phyloP scores from a whole-genome alignment of 2,888 invertebrate genomes.

The Hirtodrosophila duncani region DNA sequence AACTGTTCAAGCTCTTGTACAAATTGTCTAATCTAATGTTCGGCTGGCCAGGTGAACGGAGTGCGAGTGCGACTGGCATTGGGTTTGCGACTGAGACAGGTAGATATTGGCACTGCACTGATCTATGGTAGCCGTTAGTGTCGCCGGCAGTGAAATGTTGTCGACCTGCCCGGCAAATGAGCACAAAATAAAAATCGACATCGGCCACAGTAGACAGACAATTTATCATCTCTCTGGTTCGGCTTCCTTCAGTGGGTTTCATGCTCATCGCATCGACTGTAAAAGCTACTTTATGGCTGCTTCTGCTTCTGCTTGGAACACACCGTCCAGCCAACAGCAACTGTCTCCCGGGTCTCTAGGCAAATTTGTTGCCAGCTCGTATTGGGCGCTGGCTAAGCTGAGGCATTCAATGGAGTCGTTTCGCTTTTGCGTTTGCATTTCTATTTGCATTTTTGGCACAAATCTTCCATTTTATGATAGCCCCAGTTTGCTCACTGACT shows the following conservation, averaged over 20 bases:
- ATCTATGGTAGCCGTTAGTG: conserved; percentile 56
- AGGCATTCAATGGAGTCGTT: no score
- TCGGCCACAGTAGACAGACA: conserved; percentile 60
- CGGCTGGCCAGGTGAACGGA: neutral
- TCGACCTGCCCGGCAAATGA: conserved; percentile 47
- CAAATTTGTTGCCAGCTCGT: conserved; percentile 9
- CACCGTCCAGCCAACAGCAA: neutral
- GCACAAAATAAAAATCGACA: conserved; percentile 14
- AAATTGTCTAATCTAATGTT: conserved; percentile 69
- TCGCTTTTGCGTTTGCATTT: no score
- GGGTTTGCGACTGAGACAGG: conserved; percentile 6
- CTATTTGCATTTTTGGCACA: conserved; percentile 13
- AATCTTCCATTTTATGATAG: conserved; percentile 32
- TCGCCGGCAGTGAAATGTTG: conserved; percentile 46
- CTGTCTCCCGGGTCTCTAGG: conserved; percentile 5
- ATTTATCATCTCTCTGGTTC: conserved; percentile 69
- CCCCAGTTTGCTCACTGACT: neutral
- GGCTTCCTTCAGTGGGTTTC: conserved; percentile 39
- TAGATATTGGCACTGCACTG: conserved; percentile 26
- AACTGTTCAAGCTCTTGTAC: conserved; percentile 47
- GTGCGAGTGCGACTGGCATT: conserved; percentile 1
- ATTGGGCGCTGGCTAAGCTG: neutral
- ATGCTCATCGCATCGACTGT: conserved; percentile 36
- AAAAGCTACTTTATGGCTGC: conserved; percentile 64
- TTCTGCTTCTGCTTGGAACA: conserved; percentile 48